These are phyloP conservation scores for Volucella bombylans DNA, from an alignment of 2,888 invertebrate genomes.

Conservation along the genomic window DNA sequence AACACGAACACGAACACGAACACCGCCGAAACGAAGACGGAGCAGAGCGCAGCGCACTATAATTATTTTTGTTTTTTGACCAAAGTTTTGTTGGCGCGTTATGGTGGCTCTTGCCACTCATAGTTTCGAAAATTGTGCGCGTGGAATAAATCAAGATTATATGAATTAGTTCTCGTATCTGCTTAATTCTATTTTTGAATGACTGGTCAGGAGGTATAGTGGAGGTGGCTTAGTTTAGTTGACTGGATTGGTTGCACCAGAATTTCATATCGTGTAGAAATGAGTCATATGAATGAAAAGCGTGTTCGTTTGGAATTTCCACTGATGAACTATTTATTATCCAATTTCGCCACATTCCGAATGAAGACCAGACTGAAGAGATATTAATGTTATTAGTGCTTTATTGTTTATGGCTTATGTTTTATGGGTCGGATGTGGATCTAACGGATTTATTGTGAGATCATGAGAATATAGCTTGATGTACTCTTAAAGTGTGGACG, in stretches of 20 bases:
- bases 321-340: slow-evolving; percentile 65
- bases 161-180: too few relatives aligned
- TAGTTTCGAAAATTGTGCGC: slow-evolving; percentile 56
- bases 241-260: slow-evolving; percentile 30
- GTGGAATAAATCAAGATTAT: slow-evolving; percentile 54
- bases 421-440: slow-evolving; percentile 48
- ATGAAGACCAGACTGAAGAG: slow-evolving; percentile 26
- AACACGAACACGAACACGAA: too few relatives aligned
- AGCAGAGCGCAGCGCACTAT: slow-evolving; percentile 23
- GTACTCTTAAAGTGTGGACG: slow-evolving; percentile 1
- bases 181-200: slow-evolving; percentile 61
- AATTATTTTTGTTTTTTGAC: slow-evolving; percentile 46
- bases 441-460: slow-evolving; percentile 44
- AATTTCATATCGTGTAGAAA: slow-evolving; percentile 16
- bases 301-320: slow-evolving; percentile 44
- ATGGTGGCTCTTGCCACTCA: slow-evolving; percentile 30
- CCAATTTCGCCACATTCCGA: slow-evolving; percentile 64
- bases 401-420: slow-evolving; percentile 7
- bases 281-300: slow-evolving; percentile 66
- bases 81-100: slow-evolving; percentile 21
- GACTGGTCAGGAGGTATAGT: slow-evolving; percentile 23
- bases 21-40: neutral
- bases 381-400: slow-evolving; percentile 26
- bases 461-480: slow-evolving; percentile 28
- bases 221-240: slow-evolving; percentile 7